Percentiles rank a stretch among this genome's conserved stretches.
Evolutionary conservation across 1,140 invertebrate species (phyloP).

Genomic region (Stegodyphus mimosarum): DNA sequence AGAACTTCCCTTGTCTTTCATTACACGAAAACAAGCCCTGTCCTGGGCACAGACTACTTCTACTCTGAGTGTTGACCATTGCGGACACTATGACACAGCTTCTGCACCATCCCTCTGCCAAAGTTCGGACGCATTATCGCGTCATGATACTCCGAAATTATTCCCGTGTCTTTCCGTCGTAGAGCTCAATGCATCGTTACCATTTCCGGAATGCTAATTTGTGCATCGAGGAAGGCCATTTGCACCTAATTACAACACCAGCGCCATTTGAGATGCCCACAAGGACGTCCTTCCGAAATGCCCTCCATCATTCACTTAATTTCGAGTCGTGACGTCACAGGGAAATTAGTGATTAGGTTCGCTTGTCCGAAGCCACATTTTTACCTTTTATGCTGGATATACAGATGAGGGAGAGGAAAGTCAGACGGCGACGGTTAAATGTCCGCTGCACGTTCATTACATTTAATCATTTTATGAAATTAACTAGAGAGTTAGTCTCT

Average conservation of each 20-base stretch:
- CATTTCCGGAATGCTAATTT: constrained; percentile 59
- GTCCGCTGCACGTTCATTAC: too few species aligned
- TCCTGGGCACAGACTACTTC: not conserved
- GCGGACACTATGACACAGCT: not conserved
- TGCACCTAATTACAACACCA: constrained; percentile 57
- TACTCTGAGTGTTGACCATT: not conserved
- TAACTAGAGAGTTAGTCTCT: too few species aligned
- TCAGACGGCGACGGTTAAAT: too few species aligned
- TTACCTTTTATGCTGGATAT: too few species aligned
- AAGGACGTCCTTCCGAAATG: constrained; percentile 13
- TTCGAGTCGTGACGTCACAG: constrained; percentile 32
- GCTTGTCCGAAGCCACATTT: too few species aligned
- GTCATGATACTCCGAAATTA: not conserved
- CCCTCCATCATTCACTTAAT: not conserved
- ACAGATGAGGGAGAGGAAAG: too few species aligned
- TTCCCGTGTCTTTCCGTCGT: constrained; percentile 28
- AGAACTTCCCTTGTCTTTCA: too few species aligned
- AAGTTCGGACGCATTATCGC: constrained; percentile 24
- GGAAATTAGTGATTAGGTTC: not conserved
- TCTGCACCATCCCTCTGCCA: not conserved
- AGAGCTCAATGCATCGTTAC: constrained; percentile 40
- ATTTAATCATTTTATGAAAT: too few species aligned
- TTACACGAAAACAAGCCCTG: too few species aligned
- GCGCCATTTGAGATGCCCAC: constrained; percentile 7
- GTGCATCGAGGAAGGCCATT: constrained; percentile 57